Percentiles rank a stretch among this genome's conserved stretches.
phyloP scores from a whole-genome alignment of 2,113 vertebrate species.

The Sciurus niger region DNA sequence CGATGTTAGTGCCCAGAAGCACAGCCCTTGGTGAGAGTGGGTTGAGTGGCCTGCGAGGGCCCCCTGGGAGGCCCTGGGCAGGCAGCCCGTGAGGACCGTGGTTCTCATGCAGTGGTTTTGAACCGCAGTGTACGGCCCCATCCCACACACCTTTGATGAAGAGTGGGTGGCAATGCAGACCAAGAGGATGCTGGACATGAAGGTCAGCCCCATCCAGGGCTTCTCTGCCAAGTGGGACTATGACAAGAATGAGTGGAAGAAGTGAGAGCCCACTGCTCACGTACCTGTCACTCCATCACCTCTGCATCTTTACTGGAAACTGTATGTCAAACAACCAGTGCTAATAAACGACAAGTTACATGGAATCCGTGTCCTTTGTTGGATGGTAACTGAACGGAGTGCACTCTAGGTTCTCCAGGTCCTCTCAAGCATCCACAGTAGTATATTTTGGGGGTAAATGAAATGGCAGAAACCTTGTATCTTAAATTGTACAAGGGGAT shows the following conservation, averaged over 20 bases:
- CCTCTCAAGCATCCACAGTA: not conserved
- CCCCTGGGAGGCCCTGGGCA: too few species aligned
- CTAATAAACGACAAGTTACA: conserved; percentile 92
- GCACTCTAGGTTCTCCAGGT: not conserved
- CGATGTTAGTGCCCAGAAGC: not conserved
- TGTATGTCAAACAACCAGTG: conserved; percentile 85
- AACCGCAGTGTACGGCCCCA: conserved; percentile 91
- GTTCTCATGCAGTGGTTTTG: not conserved
- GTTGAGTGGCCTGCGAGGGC: not conserved
- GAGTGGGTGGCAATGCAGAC: conserved; percentile 94
- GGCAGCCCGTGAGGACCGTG: fast-evolving
- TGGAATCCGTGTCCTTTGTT: conserved; percentile 65
- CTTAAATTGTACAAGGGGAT: not conserved
- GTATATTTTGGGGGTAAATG: not conserved
- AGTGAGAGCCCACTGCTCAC: conserved; percentile 87
- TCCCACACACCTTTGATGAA: conserved; percentile 92
- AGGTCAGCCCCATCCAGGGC: conserved; percentile 93
- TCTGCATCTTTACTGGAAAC: conserved; percentile 89
- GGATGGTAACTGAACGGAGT: not conserved
- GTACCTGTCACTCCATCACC: conserved; percentile 71
- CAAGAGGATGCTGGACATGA: conserved; percentile 97
- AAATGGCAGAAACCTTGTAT: not conserved
- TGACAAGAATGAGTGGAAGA: conserved; percentile 97
- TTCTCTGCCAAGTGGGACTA: conserved; percentile 96
- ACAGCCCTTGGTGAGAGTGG: not conserved